phyloP scores from a whole-genome alignment of 2,888 invertebrate genomes.

The Xestia c-nigrum region DNA sequence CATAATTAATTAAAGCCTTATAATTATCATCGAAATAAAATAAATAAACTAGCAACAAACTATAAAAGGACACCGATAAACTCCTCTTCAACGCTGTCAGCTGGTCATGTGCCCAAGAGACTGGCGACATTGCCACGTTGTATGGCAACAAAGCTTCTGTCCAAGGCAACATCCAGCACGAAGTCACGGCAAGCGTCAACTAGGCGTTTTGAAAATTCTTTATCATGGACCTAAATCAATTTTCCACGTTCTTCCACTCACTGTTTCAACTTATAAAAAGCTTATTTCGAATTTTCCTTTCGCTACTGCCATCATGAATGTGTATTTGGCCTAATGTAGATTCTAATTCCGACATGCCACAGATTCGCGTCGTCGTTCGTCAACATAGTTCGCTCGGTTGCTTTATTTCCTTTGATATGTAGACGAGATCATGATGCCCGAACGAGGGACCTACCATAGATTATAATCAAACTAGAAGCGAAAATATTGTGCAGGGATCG shows the following conservation, averaged over 20 bases:
- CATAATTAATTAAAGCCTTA: no score
- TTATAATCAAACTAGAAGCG: conserved; percentile 8
- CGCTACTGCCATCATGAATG: background rate
- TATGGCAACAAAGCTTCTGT: no score
- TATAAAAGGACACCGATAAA: no score
- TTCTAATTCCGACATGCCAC: conserved; percentile 18
- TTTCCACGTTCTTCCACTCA: background rate
- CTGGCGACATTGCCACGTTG: no score
- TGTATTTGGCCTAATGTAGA: background rate
- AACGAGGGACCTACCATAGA: conserved; percentile 13
- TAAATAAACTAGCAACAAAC: no score
- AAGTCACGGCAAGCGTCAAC: no score
- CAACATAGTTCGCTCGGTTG: conserved; percentile 29
- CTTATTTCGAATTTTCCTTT: background rate
- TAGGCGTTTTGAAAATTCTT: no score
- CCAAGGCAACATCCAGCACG: no score
- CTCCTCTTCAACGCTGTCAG: no score
- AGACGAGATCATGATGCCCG: conserved; percentile 36
- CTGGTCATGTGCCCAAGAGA: no score
- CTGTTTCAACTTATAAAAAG: background rate
- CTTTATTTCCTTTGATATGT: conserved; percentile 51
- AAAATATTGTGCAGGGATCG: background rate
- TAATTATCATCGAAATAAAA: no score
- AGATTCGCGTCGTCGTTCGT: conserved; percentile 23
- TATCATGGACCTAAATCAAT: background rate